A percentile compares a stretch with the other conserved stretches of the same genome.
phyloP scores from a whole-genome alignment of 2,888 invertebrate genomes.

The Noctua janthe region DNA sequence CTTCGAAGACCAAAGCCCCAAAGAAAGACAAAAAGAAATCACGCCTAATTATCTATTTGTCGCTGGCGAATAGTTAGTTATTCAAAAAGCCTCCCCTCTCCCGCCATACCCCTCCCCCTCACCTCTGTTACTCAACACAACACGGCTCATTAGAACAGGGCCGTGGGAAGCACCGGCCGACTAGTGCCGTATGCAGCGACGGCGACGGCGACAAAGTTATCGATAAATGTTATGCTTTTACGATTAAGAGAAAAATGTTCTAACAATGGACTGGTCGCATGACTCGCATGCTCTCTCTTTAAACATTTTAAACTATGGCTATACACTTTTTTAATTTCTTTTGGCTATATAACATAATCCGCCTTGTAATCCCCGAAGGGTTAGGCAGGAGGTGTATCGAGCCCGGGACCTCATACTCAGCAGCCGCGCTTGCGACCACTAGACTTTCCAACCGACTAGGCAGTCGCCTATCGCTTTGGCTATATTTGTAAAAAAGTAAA shows the following conservation, averaged over 20 bases:
- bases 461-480: not conserved
- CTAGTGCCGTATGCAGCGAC: constrained; percentile 73
- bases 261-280: not conserved
- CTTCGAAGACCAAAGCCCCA: constrained; percentile 18
- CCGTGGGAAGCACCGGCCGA: constrained; percentile 84
- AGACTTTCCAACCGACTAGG: not conserved
- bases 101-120: constrained; percentile 62
- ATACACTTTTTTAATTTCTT: not conserved
- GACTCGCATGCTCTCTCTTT: too few species aligned
- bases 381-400: not conserved
- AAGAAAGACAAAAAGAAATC: constrained; percentile 67
- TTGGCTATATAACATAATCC: not conserved
- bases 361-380: not conserved
- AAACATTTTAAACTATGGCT: not conserved
- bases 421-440: too few species aligned
- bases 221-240: constrained; percentile 37
- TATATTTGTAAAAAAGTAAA: not conserved
- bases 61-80: constrained; percentile 78
- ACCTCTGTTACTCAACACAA: constrained; percentile 85
- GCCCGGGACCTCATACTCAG: too few species aligned
- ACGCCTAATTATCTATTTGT: constrained; percentile 76
- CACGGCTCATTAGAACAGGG: constrained; percentile 88
- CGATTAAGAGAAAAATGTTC: not conserved
- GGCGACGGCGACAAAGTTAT: constrained; percentile 38
- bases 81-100: constrained; percentile 76